Percentiles rank a stretch among this genome's conserved stretches.
Evolutionary conservation across 2,797 vertebrate species (phyloP).

Genomic region (Trachops cirrhosus): DNA sequence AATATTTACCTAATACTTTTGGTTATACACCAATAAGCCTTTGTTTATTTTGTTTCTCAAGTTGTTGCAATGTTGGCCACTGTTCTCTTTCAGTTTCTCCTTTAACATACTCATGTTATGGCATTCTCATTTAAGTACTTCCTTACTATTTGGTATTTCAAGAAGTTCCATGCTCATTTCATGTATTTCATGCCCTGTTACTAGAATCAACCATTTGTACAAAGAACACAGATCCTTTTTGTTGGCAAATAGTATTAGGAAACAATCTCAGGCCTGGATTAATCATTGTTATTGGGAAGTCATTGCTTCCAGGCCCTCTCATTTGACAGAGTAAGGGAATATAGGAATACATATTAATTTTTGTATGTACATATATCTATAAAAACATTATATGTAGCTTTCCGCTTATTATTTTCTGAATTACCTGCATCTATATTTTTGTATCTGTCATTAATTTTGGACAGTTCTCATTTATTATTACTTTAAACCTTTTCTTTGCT

Average conservation of each 20-base stretch:
- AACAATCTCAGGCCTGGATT: neutral
- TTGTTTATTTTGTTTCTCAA: neutral
- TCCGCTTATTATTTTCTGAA: neutral
- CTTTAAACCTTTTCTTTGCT: neutral
- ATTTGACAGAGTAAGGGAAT: neutral
- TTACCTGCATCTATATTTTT: neutral
- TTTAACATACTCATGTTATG: neutral
- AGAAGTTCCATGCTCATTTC: neutral
- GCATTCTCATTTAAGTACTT: neutral
- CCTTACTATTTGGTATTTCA: neutral
- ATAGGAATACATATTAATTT: neutral
- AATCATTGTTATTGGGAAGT: neutral
- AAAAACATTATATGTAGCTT: neutral
- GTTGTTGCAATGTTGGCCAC: neutral
- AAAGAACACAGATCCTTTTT: neutral
- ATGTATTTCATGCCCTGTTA: neutral
- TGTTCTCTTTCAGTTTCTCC: neutral
- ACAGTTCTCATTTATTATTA: neutral
- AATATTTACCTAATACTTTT: neutral
- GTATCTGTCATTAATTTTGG: neutral
- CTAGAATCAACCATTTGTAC: neutral
- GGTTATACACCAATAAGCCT: neutral
- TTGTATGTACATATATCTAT: neutral
- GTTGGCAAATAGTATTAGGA: neutral
- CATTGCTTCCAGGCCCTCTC: neutral